Evolutionary conservation across 2,888 invertebrate genomes (phyloP), one percentile per base, ranked within the genome.

Genomic region (Limenitis camilla): DNA sequence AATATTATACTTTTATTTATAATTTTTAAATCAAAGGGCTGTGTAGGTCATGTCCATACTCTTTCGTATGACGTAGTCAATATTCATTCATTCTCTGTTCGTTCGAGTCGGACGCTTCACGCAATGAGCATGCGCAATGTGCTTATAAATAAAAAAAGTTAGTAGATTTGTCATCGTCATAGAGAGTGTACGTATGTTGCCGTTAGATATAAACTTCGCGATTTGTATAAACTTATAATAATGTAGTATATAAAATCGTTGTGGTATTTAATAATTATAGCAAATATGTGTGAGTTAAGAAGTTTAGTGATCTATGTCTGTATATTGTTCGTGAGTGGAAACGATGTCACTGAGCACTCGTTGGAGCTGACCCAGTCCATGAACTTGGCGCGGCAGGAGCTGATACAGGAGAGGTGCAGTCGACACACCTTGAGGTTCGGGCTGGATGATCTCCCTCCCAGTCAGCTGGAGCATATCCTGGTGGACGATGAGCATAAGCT

Each of bases 401-500:
- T 87, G 42, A 79, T 91, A 58, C 90, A 91, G 63, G 89, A 90
- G 56, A 86, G 88, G 58, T 93, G 93, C 67, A 83, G 89, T 48
- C 84, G 80, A 4, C 80, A 88, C 59, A 84, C 86, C 5, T 80
- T 85, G 35, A 78, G 69, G 52, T 73, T 74, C 35, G 69, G 69
- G 6, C 53, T 89, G n/a, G 80, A 88, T 56, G 79, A 89, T 56
- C 68, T 90, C 40, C 80, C 82, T 31, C 82, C 88, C 9, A 87
- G 85, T 52, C 89, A 91, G 63, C 88, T 95, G 67, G 91, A 93
- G 68, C 96, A 96, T 70, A 90, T 96, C 74, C 85, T 96, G 58
- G 92, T 97, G 19, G 95, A 97, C 74, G 93, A 94, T 65, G 89
- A 91, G 54, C 94, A 96, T 69, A 93, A 93, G 74, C 87, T 97